Evolutionary conservation across 2,797 vertebrate species (phyloP).

Genomic region (Xerus rutilus): DNA sequence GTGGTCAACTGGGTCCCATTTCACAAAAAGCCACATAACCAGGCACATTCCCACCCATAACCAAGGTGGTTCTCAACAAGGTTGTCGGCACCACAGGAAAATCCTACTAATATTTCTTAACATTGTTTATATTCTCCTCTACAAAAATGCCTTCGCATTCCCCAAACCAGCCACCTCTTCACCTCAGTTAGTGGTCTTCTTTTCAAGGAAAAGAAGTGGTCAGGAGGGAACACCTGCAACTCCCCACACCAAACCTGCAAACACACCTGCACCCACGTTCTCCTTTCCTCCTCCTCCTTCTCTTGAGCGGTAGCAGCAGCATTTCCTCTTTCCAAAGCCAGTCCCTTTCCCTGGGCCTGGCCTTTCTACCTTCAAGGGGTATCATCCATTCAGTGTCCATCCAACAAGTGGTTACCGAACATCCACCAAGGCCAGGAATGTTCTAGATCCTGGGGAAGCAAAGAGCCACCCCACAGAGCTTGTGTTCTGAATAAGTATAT

Average conservation of each 20-base stretch:
- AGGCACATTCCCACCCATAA: background rate
- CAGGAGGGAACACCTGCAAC: background rate
- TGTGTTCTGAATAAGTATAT: background rate
- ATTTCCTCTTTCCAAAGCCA: background rate
- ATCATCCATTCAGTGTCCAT: background rate
- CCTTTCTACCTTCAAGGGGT: background rate
- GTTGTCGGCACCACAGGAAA: background rate
- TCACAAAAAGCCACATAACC: background rate
- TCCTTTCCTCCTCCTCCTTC: too few species aligned
- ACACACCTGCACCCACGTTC: fast-evolving
- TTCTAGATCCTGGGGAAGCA: background rate
- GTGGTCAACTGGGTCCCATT: background rate
- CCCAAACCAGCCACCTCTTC: background rate
- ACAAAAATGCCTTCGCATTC: background rate
- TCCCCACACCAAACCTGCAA: background rate
- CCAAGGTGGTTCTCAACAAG: background rate
- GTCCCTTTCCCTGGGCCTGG: background rate
- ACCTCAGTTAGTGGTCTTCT: background rate
- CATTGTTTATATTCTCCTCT: background rate
- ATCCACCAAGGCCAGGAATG: background rate
- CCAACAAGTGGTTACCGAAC: background rate
- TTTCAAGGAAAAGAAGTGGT: background rate
- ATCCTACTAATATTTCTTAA: background rate
- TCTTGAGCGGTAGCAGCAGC: background rate
- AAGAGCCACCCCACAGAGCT: background rate